Evolutionary conservation across 2,113 vertebrate genomes (phyloP), one percentile per base, ranked within the genome.

Genomic region (Indicator maculatus): DNA sequence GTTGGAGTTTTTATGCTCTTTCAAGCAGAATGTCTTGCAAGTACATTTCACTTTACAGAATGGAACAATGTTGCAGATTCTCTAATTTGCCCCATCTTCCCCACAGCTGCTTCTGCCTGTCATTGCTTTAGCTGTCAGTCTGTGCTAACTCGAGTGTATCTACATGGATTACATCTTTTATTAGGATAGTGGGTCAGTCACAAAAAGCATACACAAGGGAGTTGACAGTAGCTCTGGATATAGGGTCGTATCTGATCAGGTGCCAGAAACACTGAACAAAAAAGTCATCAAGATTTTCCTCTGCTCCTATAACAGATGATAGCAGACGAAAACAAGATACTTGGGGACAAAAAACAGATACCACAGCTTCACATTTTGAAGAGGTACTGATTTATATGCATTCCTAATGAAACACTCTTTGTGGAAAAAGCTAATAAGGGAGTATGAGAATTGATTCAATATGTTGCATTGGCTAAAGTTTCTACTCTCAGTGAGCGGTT

Each of bases 281-380:
- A 23, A 83, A 84, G 19, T 61, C 7, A 15, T 33, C 26, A 31
- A 3, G 28, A 69, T 87, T 93, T 91, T 44, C 65, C 18, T 67
- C 27, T 63, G 4, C 55, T 33, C 58, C 4, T 65, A 59, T 64
- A 89, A 36, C 7, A 75, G 14, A 69, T 64, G 14, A 59, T 64
- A 89, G n/a, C 7, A 75, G 14, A 69, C 60, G 14, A 2, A 56
- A 72, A 26, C 9, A 63, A 53, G n/a, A 39, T 16, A 61, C 2
- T 52, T 84, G 1, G 6, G 7, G 12, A 6, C 1, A 8, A 8
- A 18, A 18, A 12, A 7, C 3, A 19, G 16, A 14, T 50, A 36
- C 2, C 2, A 30, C 2, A 5, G 3, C 15, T 63, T 88, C 53
- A 74, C 0, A 38, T 38, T 66, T 82, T 63, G 55, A 76, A 67